Conservation (phyloP, 2,113 vertebrate genomes). For the Cynocephalus volans region DNA sequence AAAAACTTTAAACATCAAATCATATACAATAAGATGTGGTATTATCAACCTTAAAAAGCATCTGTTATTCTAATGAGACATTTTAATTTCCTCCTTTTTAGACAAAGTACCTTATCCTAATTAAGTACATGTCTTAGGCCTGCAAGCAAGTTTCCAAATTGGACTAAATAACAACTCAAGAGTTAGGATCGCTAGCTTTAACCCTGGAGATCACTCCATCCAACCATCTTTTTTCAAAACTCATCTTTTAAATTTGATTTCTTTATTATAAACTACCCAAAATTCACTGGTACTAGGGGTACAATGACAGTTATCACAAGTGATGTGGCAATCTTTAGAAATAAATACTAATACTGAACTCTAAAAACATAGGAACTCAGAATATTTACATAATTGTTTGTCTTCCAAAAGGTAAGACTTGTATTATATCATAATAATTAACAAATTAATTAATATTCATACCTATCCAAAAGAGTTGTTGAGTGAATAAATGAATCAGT, state of each 20-base stretch:
- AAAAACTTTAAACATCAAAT: constrained; percentile 11
- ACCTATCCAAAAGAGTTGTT: not conserved
- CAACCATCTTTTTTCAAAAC: not conserved
- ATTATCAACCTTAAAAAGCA: not conserved
- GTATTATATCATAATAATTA: not conserved
- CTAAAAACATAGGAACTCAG: not conserved
- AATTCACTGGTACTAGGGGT: not conserved
- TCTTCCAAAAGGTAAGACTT: not conserved
- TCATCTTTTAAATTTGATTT: constrained; percentile 53
- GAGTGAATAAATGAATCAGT: not conserved
- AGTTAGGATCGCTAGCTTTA: not conserved
- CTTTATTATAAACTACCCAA: constrained; percentile 31
- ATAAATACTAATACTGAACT: not conserved
- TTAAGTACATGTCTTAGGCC: not conserved
- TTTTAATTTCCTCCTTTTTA: constrained; percentile 51
- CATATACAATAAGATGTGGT: not conserved
- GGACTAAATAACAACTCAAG: not conserved
- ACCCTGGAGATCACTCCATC: not conserved
- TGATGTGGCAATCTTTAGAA: not conserved
- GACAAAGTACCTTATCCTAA: constrained; percentile 22
- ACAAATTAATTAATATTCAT: not conserved
- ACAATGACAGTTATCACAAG: not conserved
- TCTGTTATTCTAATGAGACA: constrained; percentile 38
- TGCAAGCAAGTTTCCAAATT: not conserved
- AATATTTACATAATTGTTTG: not conserved